phyloP scores from a whole-genome alignment of 1,140 invertebrate genomes.

The Drosophila miranda region DNA sequence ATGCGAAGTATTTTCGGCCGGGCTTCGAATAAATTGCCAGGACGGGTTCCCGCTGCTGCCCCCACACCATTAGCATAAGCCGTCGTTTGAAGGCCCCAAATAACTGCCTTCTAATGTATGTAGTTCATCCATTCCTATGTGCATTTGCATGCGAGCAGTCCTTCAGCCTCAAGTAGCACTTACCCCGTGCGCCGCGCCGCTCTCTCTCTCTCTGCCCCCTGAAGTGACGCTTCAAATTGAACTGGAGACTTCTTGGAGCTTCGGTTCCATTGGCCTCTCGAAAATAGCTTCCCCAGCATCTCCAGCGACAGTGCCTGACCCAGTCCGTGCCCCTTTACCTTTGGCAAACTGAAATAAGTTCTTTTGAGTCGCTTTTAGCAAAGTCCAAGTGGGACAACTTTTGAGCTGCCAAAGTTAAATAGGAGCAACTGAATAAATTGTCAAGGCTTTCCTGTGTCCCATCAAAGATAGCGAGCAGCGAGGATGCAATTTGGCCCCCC shows the following conservation, averaged over 20 bases:
- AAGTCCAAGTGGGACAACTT: constrained; percentile 44
- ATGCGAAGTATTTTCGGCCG: constrained; percentile 54
- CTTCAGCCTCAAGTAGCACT: constrained; percentile 22
- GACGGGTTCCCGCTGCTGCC: too few species aligned
- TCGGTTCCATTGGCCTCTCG: constrained; percentile 36
- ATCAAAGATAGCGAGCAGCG: constrained; percentile 26
- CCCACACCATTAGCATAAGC: constrained; percentile 46
- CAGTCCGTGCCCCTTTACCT: constrained; percentile 14
- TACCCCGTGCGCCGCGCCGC: constrained; percentile 9
- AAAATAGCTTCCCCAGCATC: constrained; percentile 2
- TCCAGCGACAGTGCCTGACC: background rate
- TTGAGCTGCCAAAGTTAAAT: constrained; percentile 45
- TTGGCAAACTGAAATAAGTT: constrained; percentile 45
- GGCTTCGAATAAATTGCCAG: too few species aligned
- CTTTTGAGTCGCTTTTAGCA: constrained; percentile 38
- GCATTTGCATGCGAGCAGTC: constrained; percentile 24
- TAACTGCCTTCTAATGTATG: constrained; percentile 46
- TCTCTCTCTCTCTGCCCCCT: background rate
- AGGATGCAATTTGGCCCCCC: background rate
- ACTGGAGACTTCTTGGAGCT: constrained; percentile 15
- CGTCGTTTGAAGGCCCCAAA: constrained; percentile 37
- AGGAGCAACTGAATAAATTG: constrained; percentile 47
- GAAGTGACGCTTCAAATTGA: constrained; percentile 39
- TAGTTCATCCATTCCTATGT: background rate
- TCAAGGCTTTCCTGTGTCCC: constrained; percentile 22